Conservation (phyloP, 1,140 invertebrate genomes). For the Ridgeia piscesae region DNA sequence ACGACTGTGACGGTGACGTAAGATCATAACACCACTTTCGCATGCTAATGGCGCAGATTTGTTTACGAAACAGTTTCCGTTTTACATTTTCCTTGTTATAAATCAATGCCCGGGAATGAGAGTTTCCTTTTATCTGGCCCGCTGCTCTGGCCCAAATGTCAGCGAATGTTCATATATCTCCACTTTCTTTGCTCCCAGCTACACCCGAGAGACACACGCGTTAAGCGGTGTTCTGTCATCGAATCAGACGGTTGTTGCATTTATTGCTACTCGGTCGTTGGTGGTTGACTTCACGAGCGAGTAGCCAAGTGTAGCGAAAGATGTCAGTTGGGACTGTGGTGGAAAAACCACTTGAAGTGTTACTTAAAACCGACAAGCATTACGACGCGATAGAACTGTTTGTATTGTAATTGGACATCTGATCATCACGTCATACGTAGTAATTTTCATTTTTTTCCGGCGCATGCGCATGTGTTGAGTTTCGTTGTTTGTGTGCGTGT, state of each 20-base stretch:
- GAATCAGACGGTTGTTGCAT: not conserved
- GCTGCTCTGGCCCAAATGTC: not conserved
- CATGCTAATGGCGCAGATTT: too few relatives aligned
- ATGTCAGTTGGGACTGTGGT: not conserved
- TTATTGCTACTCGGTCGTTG: not conserved
- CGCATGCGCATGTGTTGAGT: too few relatives aligned
- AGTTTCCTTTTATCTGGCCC: not conserved
- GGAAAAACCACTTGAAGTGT: not conserved
- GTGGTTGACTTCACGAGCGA: not conserved
- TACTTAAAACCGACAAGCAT: not conserved
- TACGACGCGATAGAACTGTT: not conserved
- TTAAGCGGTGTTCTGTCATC: not conserved
- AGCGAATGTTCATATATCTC: not conserved
- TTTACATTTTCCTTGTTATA: not conserved
- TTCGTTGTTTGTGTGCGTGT: too few relatives aligned
- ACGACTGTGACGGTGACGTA: too few relatives aligned
- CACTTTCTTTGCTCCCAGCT: not conserved
- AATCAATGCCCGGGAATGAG: not conserved
- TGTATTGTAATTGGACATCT: too few relatives aligned
- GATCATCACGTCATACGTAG: too few relatives aligned
- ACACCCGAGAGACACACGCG: not conserved
- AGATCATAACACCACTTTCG: too few relatives aligned
- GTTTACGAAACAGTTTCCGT: not conserved
- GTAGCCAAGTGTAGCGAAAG: not conserved
- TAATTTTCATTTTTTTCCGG: too few relatives aligned